These are phyloP conservation scores for Pseudomyrmex concolor DNA, from an alignment of 1,140 invertebrate species.

Conservation along the genomic window DNA sequence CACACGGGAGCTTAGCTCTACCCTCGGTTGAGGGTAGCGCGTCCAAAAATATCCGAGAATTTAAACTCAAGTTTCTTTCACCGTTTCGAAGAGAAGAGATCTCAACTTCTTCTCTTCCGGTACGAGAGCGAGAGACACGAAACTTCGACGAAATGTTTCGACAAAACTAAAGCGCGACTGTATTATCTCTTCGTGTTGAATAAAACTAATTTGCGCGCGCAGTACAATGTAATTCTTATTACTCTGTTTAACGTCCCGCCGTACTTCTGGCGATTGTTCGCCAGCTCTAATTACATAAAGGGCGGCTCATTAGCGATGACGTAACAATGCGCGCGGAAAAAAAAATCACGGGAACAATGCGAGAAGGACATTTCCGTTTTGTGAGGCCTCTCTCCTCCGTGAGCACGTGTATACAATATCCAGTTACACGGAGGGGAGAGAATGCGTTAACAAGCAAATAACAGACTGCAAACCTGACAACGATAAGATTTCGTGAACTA, in stretches of 20 bases:
- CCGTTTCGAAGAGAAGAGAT: no score
- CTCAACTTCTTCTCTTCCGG: neutral
- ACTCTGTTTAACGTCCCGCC: neutral
- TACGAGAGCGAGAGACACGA: no score
- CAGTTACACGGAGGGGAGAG: constrained; percentile 29
- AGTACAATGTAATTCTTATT: neutral
- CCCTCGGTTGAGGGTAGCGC: neutral
- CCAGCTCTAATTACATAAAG: neutral
- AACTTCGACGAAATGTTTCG: no score
- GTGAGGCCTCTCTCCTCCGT: neutral
- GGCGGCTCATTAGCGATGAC: neutral
- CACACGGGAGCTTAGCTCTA: no score
- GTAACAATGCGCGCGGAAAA: neutral
- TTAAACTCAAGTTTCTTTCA: neutral
- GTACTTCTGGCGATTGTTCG: neutral
- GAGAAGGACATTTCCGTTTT: neutral
- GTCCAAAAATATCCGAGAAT: constrained; percentile 7
- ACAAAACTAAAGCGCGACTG: no score
- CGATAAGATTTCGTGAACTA: constrained; percentile 20
- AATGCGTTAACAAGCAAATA: constrained; percentile 46
- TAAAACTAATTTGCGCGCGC: no score
- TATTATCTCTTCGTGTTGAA: no score
- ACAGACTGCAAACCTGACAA: neutral
- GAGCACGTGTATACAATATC: neutral
- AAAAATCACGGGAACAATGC: neutral